These are phyloP conservation scores for Vidua macroura DNA, from an alignment of 2,113 vertebrate species.

Conservation along the genomic window DNA sequence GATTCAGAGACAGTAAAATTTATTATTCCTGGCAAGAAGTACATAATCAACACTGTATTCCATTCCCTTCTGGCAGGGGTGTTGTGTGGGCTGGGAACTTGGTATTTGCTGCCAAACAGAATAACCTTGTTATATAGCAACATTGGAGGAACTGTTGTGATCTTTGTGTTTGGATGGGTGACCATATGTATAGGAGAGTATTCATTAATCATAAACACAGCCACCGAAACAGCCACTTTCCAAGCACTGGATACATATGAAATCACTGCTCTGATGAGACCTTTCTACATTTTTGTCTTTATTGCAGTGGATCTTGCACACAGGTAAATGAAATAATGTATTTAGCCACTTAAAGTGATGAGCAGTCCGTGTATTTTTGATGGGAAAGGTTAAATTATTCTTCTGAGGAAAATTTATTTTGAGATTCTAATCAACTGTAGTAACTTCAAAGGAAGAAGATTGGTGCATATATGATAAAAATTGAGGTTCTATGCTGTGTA, in stretches of 20 bases:
- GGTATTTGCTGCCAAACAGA: conserved; percentile 91
- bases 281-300: conserved; percentile 91
- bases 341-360: not conserved
- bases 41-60: conserved; percentile 82
- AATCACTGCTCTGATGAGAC: conserved; percentile 91
- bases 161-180: conserved; percentile 92
- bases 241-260: conserved; percentile 94
- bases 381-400: not conserved
- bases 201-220: conserved; percentile 91
- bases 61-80: conserved; percentile 87
- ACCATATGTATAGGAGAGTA: conserved; percentile 94
- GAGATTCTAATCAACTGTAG: not conserved
- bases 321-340: conserved; percentile 76
- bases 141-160: conserved; percentile 75
- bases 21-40: conserved; percentile 93
- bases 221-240: conserved; percentile 93
- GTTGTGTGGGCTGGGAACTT: conserved; percentile 91
- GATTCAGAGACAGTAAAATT: conserved; percentile 91
- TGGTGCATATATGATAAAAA: not conserved
- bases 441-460: not conserved
- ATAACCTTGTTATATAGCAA: conserved; percentile 83
- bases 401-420: not conserved
- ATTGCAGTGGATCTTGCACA: conserved; percentile 89
- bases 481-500: rapidly evolving
- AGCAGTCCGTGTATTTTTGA: not conserved